These are phyloP conservation scores for Scaptomyza pallida DNA, from an alignment of 1,140 invertebrate genomes.

Conservation along the genomic window DNA sequence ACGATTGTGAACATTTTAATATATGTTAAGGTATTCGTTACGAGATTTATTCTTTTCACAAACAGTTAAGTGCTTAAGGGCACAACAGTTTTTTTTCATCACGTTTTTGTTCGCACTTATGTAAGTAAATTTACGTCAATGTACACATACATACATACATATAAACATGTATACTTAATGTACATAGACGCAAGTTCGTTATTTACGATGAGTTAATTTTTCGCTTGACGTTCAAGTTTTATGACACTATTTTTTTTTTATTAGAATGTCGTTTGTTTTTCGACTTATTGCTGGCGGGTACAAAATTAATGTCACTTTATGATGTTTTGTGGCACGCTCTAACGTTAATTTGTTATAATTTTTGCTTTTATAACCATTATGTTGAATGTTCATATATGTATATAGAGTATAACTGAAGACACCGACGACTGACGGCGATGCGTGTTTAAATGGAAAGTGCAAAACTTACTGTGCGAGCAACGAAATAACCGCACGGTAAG, in stretches of 20 bases:
- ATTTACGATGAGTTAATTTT: constrained; percentile 70
- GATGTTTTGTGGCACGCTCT: constrained; percentile 14
- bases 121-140: neutral
- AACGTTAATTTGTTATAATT: constrained; percentile 11
- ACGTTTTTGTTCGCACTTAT: constrained; percentile 16
- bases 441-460: constrained; percentile 80
- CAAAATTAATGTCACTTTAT: constrained; percentile 53
- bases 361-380: constrained; percentile 48
- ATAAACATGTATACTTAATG: neutral
- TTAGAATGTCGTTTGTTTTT: constrained; percentile 46
- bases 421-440: constrained; percentile 23
- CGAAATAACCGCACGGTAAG: constrained; percentile 77
- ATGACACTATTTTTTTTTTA: constrained; percentile 62
- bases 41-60: neutral
- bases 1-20: neutral
- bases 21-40: too few species aligned
- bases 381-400: neutral
- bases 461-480: constrained; percentile 79
- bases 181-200: constrained; percentile 45
- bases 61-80: neutral
- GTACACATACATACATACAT: neutral
- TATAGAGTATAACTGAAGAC: constrained; percentile 13
- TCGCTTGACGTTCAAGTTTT: constrained; percentile 54
- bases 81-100: constrained; percentile 1
- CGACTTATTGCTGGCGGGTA: constrained; percentile 20